Evolutionary conservation across 2,888 invertebrate genomes (phyloP).

Genomic region (Spialia ferax): DNA sequence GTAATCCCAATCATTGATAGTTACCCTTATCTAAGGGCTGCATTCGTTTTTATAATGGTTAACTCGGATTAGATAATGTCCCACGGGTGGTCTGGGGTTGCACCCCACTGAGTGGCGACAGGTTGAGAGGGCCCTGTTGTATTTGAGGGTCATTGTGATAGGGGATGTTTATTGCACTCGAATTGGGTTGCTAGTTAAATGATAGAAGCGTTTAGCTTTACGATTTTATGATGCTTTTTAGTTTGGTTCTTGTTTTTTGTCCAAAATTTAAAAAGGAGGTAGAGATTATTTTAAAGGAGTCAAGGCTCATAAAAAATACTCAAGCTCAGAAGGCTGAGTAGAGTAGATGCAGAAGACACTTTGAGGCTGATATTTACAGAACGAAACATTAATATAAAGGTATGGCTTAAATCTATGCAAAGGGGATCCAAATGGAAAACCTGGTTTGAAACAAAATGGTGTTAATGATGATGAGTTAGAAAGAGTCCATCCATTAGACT

Average conservation of each 20-base stretch:
- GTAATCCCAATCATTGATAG: conserved; percentile 73
- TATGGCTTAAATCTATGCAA: no score
- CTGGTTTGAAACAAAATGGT: no score
- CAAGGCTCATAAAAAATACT: no score
- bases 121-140: conserved; percentile 30
- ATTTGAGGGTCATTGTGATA: conserved; percentile 26
- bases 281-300: neutral
- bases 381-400: no score
- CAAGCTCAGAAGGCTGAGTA: no score
- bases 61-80: conserved; percentile 81
- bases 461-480: no score
- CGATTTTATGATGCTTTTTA: conserved; percentile 18
- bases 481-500: no score
- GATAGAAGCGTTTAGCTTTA: conserved; percentile 23
- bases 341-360: no score
- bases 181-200: conserved; percentile 32
- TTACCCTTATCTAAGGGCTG: conserved; percentile 66
- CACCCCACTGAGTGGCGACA: conserved; percentile 30
- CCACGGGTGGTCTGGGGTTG: conserved; percentile 75
- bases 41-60: conserved; percentile 81
- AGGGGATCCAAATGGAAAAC: no score
- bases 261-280: neutral
- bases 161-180: conserved; percentile 36
- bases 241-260: neutral
- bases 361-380: no score